phyloP scores from a whole-genome alignment of 2,113 vertebrate species.

The Calyptommatus sinebrachiatus region DNA sequence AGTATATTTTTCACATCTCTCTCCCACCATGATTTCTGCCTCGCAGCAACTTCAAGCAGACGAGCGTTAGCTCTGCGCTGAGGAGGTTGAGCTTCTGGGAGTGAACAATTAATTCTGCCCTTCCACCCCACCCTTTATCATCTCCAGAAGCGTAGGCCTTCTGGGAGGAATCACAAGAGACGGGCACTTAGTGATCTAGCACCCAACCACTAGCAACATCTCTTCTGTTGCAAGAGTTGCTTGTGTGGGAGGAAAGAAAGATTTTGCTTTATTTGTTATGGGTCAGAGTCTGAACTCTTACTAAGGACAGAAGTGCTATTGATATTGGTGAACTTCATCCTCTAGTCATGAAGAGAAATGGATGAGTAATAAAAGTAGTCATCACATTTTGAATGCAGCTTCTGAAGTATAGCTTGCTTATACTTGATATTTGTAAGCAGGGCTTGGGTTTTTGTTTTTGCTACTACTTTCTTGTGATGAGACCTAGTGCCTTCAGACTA shows the following conservation, averaged over 20 bases:
- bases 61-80: conserved; percentile 1
- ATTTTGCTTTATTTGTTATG: background rate
- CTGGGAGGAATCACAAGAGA: background rate
- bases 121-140: background rate
- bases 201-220: background rate
- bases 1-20: conserved; percentile 20
- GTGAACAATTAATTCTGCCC: conserved; percentile 11
- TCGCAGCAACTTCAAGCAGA: conserved; percentile 13
- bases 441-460: background rate
- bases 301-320: background rate
- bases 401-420: background rate
- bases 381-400: background rate
- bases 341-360: background rate
- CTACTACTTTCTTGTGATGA: background rate
- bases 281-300: background rate
- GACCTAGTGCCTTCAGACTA: too few species aligned
- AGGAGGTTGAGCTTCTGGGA: conserved; percentile 19
- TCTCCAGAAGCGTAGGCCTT: conserved; percentile 1
- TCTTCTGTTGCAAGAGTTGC: background rate
- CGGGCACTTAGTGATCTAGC: conserved; percentile 7
- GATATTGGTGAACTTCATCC: background rate
- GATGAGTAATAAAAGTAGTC: background rate
- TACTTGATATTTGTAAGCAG: background rate
- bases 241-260: conserved; percentile 5
- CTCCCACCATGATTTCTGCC: conserved; percentile 15